Evolutionary conservation across 2,888 invertebrate species (phyloP), one percentile per base, ranked within the genome.

Genomic region (Polydrusus tereticollis): DNA sequence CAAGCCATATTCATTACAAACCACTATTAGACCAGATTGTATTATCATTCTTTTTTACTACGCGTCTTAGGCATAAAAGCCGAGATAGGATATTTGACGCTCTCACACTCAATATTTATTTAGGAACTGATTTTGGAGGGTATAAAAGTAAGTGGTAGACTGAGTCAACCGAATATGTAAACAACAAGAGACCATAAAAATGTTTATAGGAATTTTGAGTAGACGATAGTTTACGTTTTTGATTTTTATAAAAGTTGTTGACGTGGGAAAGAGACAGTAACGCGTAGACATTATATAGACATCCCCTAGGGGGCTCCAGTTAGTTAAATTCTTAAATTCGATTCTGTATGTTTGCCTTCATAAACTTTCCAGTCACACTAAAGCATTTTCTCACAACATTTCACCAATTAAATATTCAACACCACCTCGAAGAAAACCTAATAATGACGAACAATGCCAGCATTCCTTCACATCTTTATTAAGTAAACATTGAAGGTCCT

Each of bases 401-500:
- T 2, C 3, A 43, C 29, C 50, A 10, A 59, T 65, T 33, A 59
- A 50, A 70, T 59, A 70, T 70, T 64, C 70, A 8, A 29, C 41
- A 18, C 63, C 20, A 16, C 57, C 14, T 20, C 63, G 36, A 33
- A 69, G 52, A 58, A 63, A 55, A 20, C 45, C 64, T 47, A 36
- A 43, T 63, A 63, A 62, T 23, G 23, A 20, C 20, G 67, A 68
- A 72, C 73, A 73, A 73, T 73, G 26, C 60, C 60, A 47, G 47
- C 69, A 74, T 74, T 69, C 74, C 60, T 33, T 20, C 50, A 68
- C 69, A 65, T 60, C 57, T 69, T 66, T 60, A 69, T 70, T 75
- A 73, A 58, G 77, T 77, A 78, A 77, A 78, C 77, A 77, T 71
- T 74, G 69, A 77, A 77, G 76, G 80, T 79, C 81, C 81, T 80